Conservation (phyloP, 2,888 invertebrate genomes). For the Catocala nupta region DNA sequence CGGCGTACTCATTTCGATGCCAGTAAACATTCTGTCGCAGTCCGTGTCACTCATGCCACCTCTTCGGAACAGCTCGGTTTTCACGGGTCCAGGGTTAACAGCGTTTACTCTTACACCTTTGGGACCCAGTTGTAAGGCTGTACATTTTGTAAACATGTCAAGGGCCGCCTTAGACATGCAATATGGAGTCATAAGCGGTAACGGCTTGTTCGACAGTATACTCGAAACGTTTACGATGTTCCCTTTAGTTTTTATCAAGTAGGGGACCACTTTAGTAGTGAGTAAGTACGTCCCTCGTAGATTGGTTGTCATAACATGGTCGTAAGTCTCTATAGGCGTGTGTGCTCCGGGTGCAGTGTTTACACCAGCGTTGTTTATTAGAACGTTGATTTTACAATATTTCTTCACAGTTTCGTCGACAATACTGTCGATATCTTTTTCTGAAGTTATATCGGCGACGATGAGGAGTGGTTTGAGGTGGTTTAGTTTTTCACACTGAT, state of each 20-base stretch:
- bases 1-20: constrained; percentile 58
- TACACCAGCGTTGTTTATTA: constrained; percentile 76
- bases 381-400: constrained; percentile 67
- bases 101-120: constrained; percentile 74
- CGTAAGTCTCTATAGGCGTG: constrained; percentile 62
- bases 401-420: constrained; percentile 63
- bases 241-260: constrained; percentile 67
- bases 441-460: constrained; percentile 68
- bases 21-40: constrained; percentile 59
- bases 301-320: constrained; percentile 70
- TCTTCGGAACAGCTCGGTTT: constrained; percentile 67
- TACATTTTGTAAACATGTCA: constrained; percentile 75
- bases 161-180: constrained; percentile 78
- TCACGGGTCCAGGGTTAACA: constrained; percentile 75
- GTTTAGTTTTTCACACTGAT: constrained; percentile 62
- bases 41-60: constrained; percentile 64
- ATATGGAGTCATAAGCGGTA: constrained; percentile 66
- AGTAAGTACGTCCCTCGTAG: constrained; percentile 70
- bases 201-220: constrained; percentile 63
- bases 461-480: constrained; percentile 64
- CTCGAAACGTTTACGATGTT: constrained; percentile 76
- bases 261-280: constrained; percentile 64
- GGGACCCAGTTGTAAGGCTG: constrained; percentile 67
- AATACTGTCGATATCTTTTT: constrained; percentile 66
- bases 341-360: constrained; percentile 55